Percentiles rank a stretch among this genome's conserved stretches.
Conservation (phyloP, 2,888 invertebrate species). For the Electrophaes corylata region DNA sequence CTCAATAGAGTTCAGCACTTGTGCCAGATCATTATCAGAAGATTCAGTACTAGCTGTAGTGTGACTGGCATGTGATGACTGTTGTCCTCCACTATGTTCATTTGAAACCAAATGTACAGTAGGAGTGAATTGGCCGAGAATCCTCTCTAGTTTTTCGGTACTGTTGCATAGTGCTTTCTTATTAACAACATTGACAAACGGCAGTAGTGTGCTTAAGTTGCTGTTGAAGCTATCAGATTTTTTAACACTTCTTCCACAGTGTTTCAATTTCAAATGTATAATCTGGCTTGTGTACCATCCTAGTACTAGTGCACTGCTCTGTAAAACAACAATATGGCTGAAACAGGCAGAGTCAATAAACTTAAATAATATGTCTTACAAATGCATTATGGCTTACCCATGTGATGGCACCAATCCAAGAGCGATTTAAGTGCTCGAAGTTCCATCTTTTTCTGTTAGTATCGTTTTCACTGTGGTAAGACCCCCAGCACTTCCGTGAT, state of each 20-base stretch:
- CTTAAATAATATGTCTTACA: neutral
- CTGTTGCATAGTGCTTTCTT: conserved; percentile 50
- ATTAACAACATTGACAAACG: conserved; percentile 53
- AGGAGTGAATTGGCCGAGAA: conserved; percentile 57
- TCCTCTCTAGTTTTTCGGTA: conserved; percentile 53
- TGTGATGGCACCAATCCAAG: conserved; percentile 81
- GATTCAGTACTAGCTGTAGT: conserved; percentile 48
- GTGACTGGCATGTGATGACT: conserved; percentile 37
- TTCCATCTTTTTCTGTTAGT: conserved; percentile 72
- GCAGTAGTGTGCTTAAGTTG: conserved; percentile 54
- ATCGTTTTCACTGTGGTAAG: conserved; percentile 51
- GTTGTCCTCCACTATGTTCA: conserved; percentile 54
- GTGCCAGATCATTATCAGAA: conserved; percentile 72
- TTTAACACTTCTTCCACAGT: conserved; percentile 44
- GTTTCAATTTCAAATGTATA: conserved; percentile 69
- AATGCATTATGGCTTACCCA: conserved; percentile 66
- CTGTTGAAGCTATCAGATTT: conserved; percentile 49
- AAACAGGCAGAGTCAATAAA: neutral
- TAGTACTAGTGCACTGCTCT: conserved; percentile 85
- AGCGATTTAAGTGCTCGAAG: conserved; percentile 69
- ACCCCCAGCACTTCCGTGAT: conserved; percentile 58
- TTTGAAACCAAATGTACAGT: conserved; percentile 71
- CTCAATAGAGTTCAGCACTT: conserved; percentile 85
- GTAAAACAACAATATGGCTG: conserved; percentile 31
- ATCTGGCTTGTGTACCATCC: conserved; percentile 87